Base-by-base conservation (phyloP, 2,797 vertebrate species). In the Sarcophilus harrisii region DNA sequence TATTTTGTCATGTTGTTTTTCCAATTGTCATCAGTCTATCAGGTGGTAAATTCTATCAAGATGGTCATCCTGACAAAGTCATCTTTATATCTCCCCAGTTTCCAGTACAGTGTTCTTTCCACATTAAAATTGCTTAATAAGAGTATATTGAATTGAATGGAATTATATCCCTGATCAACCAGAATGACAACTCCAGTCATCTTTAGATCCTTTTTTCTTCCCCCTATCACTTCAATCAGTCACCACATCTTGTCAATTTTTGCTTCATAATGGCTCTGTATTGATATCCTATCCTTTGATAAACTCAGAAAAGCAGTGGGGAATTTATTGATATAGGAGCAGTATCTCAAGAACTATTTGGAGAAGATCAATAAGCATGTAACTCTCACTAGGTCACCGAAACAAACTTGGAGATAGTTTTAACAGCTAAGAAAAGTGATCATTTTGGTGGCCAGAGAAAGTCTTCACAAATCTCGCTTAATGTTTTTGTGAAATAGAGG, bases 351-450 rank as follows among this genome's bases (percentile, higher is more conserved):
- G 73, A 91, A 94, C 93, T 96, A 97, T 94, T 90, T 57, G 9
- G 29, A 95, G 73, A 93, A 93, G 93, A 96, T 98, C 96, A 96
- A 92, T 95, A 96, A n/a, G 6, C 93, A 38, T 45, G 60, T 92
- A 28, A 58, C 24, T 29, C 57, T 96, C n/a, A n/a, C 87, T 91
- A 49, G 29, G 29, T 2, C 21, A n/a, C 90, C 10, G 94, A 92
- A 60, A 92, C 29, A 93, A 90, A 54, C 57, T 6, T 62, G 58
- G 93, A 97, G 27, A 18, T 90, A 94, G 95, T 94, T 97, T 81
- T 91, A 96, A 94, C 57, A 95, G 30, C 93, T 57, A 52, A 94
- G 96, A 97, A 97, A 97, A 97, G 91, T 32, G 92, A 96, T 87
- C 62, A 32, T 29, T 91, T 93, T 5, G 9, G 90, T 49, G 55